A percentile compares a stretch with the other conserved stretches of the same genome.
These are phyloP conservation scores for Tipula unca DNA, from an alignment of 2,888 invertebrate species.

Conservation along the genomic window DNA sequence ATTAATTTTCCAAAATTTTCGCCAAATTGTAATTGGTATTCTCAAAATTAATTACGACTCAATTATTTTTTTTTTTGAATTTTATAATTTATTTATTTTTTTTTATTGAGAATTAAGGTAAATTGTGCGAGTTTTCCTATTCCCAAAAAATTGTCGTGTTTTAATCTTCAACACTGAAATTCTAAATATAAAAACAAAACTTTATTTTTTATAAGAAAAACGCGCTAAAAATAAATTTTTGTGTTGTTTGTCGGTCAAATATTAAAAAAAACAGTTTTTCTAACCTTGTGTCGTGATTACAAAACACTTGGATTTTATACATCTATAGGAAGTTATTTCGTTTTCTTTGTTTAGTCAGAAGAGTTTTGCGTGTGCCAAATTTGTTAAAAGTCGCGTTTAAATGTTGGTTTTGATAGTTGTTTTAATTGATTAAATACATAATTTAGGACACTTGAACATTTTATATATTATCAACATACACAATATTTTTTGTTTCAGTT, in stretches of 20 bases:
- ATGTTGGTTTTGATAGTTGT: background rate
- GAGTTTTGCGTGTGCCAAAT: constrained; percentile 8
- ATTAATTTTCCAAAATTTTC: background rate
- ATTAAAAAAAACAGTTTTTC: background rate
- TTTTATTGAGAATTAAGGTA: background rate
- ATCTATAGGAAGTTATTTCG: background rate
- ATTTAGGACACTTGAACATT: background rate
- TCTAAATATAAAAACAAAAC: background rate
- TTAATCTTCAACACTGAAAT: background rate
- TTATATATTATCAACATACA: background rate
- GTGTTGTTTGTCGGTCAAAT: constrained; percentile 3
- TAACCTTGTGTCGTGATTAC: constrained; percentile 14
- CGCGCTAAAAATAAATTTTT: constrained; percentile 4
- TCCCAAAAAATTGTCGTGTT: background rate
- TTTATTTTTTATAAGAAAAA: background rate
- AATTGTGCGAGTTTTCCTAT: background rate
- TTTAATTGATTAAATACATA: background rate
- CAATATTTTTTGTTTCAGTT: background rate
- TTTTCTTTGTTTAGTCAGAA: background rate
- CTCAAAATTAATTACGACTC: background rate
- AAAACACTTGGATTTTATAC: background rate
- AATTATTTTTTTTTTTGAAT: background rate
- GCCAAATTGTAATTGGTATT: background rate
- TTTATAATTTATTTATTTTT: background rate
- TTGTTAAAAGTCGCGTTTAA: background rate